Conservation (phyloP, 2,888 invertebrate species). For the Plebejus melissa region DNA sequence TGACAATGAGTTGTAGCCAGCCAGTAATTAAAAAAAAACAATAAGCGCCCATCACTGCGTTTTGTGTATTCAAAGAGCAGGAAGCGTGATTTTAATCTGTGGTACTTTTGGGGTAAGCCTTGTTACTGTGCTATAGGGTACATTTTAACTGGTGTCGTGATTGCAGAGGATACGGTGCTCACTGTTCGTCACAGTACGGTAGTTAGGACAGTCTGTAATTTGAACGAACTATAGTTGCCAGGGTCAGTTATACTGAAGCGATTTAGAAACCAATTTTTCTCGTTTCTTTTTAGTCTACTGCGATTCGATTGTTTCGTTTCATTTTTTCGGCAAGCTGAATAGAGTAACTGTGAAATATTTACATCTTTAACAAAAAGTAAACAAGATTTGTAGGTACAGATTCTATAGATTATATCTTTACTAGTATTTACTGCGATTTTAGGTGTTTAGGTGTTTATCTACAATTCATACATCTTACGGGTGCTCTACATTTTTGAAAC, state of each 20-base stretch:
- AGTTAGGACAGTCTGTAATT: neutral
- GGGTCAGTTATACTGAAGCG: neutral
- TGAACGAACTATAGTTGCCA: neutral
- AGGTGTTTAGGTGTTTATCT: too few relatives aligned
- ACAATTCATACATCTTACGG: too few relatives aligned
- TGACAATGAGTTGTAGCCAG: neutral
- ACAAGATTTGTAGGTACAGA: too few relatives aligned
- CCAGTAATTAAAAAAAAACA: slow-evolving; percentile 14
- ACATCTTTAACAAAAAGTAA: too few relatives aligned
- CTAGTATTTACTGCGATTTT: too few relatives aligned
- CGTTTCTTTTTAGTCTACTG: too few relatives aligned
- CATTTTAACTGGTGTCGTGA: neutral
- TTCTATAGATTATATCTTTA: too few relatives aligned
- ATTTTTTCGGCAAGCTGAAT: too few relatives aligned
- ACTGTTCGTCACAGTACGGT: slow-evolving; percentile 9
- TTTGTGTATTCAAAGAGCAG: slow-evolving; percentile 14
- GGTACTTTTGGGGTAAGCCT: neutral
- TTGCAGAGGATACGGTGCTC: neutral
- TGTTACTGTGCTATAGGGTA: neutral
- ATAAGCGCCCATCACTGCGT: neutral
- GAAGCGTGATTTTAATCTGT: slow-evolving; percentile 12
- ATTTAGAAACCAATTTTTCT: neutral
- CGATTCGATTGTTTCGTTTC: too few relatives aligned
- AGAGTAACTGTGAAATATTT: too few relatives aligned
- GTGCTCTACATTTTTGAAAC: too few relatives aligned